Percentiles rank a stretch among this genome's conserved stretches.
Evolutionary conservation across 2,888 invertebrate genomes (phyloP).

Genomic region (Dichetophora obliterata): DNA sequence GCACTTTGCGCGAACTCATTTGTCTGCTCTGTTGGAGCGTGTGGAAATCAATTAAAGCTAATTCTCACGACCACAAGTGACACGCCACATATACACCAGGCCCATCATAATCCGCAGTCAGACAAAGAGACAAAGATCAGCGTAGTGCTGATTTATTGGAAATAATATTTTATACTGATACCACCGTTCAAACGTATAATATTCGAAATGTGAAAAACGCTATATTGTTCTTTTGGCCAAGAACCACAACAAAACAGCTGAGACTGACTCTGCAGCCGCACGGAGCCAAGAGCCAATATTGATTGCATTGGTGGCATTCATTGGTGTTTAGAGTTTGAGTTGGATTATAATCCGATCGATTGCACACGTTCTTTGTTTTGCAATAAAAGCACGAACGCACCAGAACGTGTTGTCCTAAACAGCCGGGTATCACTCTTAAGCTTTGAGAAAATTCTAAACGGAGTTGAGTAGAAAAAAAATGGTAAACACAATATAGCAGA

Average conservation of each 20-base stretch:
- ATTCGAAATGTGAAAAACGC: constrained; percentile 13
- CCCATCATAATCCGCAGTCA: constrained; percentile 4
- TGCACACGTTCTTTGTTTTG: constrained; percentile 40
- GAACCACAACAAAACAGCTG: constrained; percentile 37
- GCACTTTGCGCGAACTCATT: constrained; percentile 55
- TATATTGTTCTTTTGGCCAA: constrained; percentile 40
- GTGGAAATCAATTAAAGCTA: constrained; percentile 69
- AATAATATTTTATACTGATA: constrained; percentile 15
- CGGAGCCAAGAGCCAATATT: constrained; percentile 15
- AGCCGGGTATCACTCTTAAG: too few species aligned
- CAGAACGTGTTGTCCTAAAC: neutral
- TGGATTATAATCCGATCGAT: constrained; percentile 40
- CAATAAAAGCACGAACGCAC: constrained; percentile 2
- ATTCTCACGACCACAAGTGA: constrained; percentile 67
- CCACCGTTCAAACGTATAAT: constrained; percentile 1
- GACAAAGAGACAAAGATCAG: constrained; percentile 50
- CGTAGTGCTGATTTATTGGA: constrained; percentile 9
- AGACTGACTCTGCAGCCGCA: neutral
- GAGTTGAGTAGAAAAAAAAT: too few species aligned
- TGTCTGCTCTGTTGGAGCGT: constrained; percentile 57
- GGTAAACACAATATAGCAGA: too few species aligned
- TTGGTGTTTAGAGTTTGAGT: neutral
- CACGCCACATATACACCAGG: constrained; percentile 49
- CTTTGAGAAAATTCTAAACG: too few species aligned
- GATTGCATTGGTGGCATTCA: constrained; percentile 34